These are phyloP conservation scores for Epinephelus coioides DNA, from an alignment of 2,797 vertebrate genomes.

Conservation along the genomic window DNA sequence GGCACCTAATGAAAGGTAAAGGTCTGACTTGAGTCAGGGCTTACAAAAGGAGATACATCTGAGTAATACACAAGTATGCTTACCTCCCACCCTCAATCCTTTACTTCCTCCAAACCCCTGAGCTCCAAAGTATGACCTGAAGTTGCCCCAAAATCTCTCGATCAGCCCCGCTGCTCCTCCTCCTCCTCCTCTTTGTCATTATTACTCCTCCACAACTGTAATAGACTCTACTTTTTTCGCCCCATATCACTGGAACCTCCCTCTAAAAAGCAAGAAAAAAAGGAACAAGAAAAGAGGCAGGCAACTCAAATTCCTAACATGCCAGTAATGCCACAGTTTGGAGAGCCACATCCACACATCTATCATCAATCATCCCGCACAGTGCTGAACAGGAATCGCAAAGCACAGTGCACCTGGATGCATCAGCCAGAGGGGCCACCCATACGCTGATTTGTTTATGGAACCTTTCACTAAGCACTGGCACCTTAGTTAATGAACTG, in stretches of 20 bases:
- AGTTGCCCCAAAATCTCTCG: conserved; percentile 29
- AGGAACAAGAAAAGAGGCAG: conserved; percentile 13
- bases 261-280: neutral
- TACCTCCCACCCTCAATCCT: conserved; percentile 5
- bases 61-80: conserved; percentile 22
- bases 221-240: conserved; percentile 23
- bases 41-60: conserved; percentile 25
- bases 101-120: conserved; percentile 27
- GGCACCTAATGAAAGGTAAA: conserved; percentile 27
- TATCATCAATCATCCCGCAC: conserved; percentile 49
- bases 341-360: conserved; percentile 13
- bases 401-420: conserved; percentile 54
- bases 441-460: conserved; percentile 20
- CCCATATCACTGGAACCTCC: conserved; percentile 12
- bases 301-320: conserved; percentile 64
- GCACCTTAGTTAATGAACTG: conserved; percentile 33
- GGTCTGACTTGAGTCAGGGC: conserved; percentile 20
- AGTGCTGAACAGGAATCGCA: conserved; percentile 30
- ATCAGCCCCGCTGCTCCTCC: conserved; percentile 16
- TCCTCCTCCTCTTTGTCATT: conserved; percentile 6
- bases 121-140: conserved; percentile 20
- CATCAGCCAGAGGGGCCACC: conserved; percentile 42
- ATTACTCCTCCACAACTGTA: conserved; percentile 44
- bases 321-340: conserved; percentile 40
- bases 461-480: conserved; percentile 25